Evolutionary conservation across 2,113 vertebrate species (phyloP), one percentile per base, ranked within the genome.

Genomic region (Psilopsiagon aymara): DNA sequence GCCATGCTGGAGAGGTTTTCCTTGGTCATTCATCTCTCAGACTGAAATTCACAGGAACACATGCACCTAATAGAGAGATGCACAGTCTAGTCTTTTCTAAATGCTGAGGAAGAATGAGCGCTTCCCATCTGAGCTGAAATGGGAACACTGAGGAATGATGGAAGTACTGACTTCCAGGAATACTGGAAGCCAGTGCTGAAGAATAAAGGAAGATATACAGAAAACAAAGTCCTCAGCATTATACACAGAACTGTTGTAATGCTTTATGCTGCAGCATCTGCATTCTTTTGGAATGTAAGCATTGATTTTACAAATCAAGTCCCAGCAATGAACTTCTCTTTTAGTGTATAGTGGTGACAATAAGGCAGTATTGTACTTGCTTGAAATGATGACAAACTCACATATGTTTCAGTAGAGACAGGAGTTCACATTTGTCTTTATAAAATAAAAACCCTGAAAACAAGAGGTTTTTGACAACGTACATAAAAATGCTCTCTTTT

Each of bases 211-310:
- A 63, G 17, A 35, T n/a, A 27, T 19, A 37, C 12, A 79, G 66
- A 66, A 68, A 69, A 73, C 3, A 66, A 31, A 46, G 20, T 66
- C 17, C 13, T 68, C 13, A 27, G 13, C 0, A 0, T 77, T 68
- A 86, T 83, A 44, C 27, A 49, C 7, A 37, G n/a, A 83, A 7
- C 10, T 49, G 27, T 1, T 37, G 9, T 18, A 59, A 49, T 88
- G 63, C 43, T 83, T 63, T 67, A 10, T 3, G 2, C 14, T 82
- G 39, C n/a, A 55, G 3, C 29, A 79, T 59, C 41, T 80, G 18
- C 18, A 60, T 29, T 9, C 9, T 74, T 66, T 62, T 52, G 37
- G 15, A 78, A 47, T 78, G 6, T 29, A 70, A 53, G 10, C 11
- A 37, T 49, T 84, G 33, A 13, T 86, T 91, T 73, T 39, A 35